phyloP scores from a whole-genome alignment of 92 coral and sea anemone species.

The Scolanthus callimorphus region DNA sequence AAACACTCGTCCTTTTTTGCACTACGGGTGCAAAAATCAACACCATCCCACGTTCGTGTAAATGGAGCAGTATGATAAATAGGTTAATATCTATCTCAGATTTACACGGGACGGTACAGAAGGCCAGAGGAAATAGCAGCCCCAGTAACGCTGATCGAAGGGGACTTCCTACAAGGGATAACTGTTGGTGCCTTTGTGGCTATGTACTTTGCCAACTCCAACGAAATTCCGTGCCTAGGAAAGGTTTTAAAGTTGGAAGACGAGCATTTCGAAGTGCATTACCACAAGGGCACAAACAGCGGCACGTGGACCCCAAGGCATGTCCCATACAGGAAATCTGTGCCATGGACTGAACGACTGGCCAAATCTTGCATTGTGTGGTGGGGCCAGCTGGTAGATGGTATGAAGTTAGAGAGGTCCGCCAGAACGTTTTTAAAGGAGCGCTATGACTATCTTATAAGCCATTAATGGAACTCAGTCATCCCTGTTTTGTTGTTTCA shows the following conservation, averaged over 20 bases:
- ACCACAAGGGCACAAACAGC: conserved; percentile 53
- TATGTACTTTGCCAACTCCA: conserved; percentile 12
- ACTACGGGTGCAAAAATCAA: not conserved
- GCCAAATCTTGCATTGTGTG: conserved; percentile 36
- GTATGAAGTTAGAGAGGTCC: conserved; percentile 18
- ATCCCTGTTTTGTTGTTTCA: not conserved
- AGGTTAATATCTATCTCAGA: conserved; percentile 5
- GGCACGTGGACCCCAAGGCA: conserved; percentile 40
- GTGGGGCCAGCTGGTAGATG: conserved; percentile 19
- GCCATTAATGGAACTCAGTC: not conserved
- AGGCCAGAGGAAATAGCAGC: conserved; percentile 22
- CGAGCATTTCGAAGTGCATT: conserved; percentile 27
- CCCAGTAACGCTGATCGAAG: conserved; percentile 19
- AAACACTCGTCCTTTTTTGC: conserved; percentile 1
- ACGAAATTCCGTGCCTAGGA: conserved; percentile 37
- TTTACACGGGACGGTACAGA: conserved; percentile 36
- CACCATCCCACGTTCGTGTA: not conserved
- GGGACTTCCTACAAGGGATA: conserved; percentile 11
- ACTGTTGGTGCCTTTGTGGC: conserved; percentile 14
- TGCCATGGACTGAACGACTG: conserved; percentile 41
- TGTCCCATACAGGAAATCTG: conserved; percentile 6
- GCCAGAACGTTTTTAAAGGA: conserved; percentile 31
- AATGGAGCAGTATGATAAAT: not conserved
- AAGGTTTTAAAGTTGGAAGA: conserved; percentile 23
- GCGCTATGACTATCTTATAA: conserved; percentile 22